A percentile compares a stretch with the other conserved stretches of the same genome.
Evolutionary conservation across 2,797 vertebrate species (phyloP).

Genomic region (Macrochelys suwanniensis): DNA sequence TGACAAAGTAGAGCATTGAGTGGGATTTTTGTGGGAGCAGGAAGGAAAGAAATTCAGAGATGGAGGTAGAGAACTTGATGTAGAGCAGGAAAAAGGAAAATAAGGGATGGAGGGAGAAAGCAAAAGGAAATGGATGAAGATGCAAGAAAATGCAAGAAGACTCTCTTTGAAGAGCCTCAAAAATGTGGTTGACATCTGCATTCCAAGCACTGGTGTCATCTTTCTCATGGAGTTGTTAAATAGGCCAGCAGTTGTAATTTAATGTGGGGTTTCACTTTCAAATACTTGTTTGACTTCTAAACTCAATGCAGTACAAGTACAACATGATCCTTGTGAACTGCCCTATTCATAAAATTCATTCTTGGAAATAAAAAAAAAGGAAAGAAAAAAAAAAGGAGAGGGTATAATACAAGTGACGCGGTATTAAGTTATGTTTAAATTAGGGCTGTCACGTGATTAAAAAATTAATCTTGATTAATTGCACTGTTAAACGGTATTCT

Average conservation of each 20-base stretch:
- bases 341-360: not conserved
- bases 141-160: fast-evolving
- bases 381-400: not conserved
- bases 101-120: not conserved
- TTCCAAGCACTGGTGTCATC: not conserved
- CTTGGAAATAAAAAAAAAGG: not conserved
- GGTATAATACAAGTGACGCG: not conserved
- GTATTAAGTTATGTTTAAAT: not conserved
- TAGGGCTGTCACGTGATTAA: no score
- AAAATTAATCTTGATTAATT: no score
- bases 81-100: not conserved
- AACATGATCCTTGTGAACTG: fast-evolving
- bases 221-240: conserved; percentile 30
- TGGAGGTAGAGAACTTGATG: no score
- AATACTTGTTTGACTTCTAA: conserved; percentile 50
- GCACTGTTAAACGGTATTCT: no score
- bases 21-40: not conserved
- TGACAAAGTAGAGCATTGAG: not conserved
- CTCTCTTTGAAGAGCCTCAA: not conserved
- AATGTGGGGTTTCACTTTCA: conserved; percentile 59
- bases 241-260: conserved; percentile 59
- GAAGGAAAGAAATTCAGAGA: not conserved
- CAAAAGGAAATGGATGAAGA: not conserved
- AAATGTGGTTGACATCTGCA: no score
- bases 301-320: not conserved